phyloP scores from a whole-genome alignment of 2,113 vertebrate species.

The Podarcis cretensis region DNA sequence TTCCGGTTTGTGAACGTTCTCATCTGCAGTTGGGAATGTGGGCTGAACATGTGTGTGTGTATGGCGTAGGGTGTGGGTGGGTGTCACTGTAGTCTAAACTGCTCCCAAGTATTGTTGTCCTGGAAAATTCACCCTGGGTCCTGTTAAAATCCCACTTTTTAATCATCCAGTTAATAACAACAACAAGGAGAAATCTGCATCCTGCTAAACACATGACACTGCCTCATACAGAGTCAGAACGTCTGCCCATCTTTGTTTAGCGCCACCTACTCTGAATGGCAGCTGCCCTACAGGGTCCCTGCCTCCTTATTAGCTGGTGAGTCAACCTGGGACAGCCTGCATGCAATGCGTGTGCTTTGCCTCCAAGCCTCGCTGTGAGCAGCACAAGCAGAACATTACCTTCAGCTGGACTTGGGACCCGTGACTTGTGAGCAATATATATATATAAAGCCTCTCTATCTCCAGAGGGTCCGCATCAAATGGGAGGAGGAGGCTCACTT shows the following conservation, averaged over 20 bases:
- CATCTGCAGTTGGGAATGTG: no score
- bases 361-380: neutral
- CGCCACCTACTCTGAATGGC: neutral
- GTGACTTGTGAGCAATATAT: neutral
- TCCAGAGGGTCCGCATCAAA: neutral
- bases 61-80: no score
- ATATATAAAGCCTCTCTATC: accelerated
- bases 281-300: neutral
- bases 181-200: no score
- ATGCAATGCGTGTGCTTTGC: neutral
- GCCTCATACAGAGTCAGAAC: no score
- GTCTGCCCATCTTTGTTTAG: neutral
- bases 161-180: no score
- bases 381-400: neutral
- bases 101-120: no score
- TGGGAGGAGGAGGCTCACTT: neutral
- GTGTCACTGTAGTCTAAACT: no score
- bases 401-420: neutral
- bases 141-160: no score
- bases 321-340: neutral
- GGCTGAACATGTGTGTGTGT: no score
- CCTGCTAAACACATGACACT: no score
- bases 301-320: neutral
- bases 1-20: no score
- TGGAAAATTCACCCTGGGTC: no score